Evolutionary conservation across 2,113 vertebrate genomes (phyloP).

Genomic region (Solea senegalensis): DNA sequence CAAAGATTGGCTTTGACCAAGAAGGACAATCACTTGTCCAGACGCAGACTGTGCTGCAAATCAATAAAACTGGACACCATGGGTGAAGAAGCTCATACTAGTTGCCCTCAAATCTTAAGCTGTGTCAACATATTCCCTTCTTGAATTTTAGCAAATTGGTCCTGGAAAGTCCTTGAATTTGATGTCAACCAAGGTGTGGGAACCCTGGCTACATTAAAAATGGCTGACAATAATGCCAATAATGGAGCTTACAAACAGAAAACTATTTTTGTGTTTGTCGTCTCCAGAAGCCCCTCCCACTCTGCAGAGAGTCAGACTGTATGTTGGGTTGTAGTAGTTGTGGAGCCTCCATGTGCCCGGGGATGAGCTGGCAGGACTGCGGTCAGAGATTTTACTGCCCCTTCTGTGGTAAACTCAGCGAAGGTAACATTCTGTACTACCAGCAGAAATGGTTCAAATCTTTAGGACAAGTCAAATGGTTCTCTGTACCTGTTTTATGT

Average conservation of each 20-base stretch:
- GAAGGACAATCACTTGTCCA: too few relatives aligned
- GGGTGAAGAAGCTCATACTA: too few relatives aligned
- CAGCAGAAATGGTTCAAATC: neutral
- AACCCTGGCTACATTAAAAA: too few relatives aligned
- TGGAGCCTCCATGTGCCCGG: constrained; percentile 80
- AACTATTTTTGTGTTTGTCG: constrained; percentile 6
- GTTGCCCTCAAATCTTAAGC: too few relatives aligned
- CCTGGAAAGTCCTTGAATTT: too few relatives aligned
- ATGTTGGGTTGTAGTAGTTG: constrained; percentile 73
- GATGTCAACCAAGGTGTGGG: too few relatives aligned
- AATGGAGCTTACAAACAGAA: neutral
- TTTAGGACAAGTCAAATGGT: neutral
- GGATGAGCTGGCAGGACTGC: constrained; percentile 84
- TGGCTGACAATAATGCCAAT: too few relatives aligned
- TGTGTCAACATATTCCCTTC: too few relatives aligned
- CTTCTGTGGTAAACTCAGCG: constrained; percentile 80
- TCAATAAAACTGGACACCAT: too few relatives aligned
- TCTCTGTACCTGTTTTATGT: neutral
- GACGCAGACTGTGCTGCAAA: too few relatives aligned
- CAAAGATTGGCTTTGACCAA: too few relatives aligned
- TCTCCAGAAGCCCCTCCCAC: constrained; percentile 53
- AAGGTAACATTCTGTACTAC: constrained; percentile 63
- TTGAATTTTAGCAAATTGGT: too few relatives aligned
- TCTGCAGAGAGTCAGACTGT: constrained; percentile 63
- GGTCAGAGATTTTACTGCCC: constrained; percentile 83